A percentile compares a stretch with the other conserved stretches of the same genome.
Conservation (phyloP, 92 coral and sea anemone genomes). For the Parazoanthus darwini region DNA sequence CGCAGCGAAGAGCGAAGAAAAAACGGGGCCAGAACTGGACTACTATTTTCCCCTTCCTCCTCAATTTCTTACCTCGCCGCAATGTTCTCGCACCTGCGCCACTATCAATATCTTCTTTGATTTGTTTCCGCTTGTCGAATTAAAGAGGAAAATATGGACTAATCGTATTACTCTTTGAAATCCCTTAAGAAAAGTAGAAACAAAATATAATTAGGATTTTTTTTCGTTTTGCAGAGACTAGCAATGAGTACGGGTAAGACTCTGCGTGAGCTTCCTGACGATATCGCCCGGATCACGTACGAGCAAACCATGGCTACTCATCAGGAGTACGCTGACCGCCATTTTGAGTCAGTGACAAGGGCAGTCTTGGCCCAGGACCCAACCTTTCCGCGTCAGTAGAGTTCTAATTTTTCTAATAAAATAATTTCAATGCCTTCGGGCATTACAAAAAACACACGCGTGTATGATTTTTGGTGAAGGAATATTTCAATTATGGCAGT, state of each 20-base stretch:
- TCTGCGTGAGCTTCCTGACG: conserved; percentile 53
- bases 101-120: too few relatives aligned
- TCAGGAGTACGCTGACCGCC: conserved; percentile 52
- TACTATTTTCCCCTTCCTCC: too few relatives aligned
- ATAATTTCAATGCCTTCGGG: not conserved
- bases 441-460: not conserved
- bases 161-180: too few relatives aligned
- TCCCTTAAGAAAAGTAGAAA: too few relatives aligned
- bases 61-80: too few relatives aligned
- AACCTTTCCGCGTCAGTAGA: not conserved
- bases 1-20: too few relatives aligned
- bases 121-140: too few relatives aligned
- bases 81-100: too few relatives aligned
- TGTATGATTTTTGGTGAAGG: not conserved
- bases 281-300: conserved; percentile 42
- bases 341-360: conserved; percentile 31
- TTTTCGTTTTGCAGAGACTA: conserved; percentile 36
- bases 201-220: not conserved
- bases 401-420: not conserved
- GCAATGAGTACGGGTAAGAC: conserved; percentile 68
- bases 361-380: conserved; percentile 4
- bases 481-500: too few relatives aligned
- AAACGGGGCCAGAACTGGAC: too few relatives aligned
- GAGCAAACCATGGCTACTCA: conserved; percentile 36
- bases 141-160: too few relatives aligned